These are phyloP conservation scores for Chelonus insularis DNA, from an alignment of 1,140 invertebrate species.

Conservation along the genomic window DNA sequence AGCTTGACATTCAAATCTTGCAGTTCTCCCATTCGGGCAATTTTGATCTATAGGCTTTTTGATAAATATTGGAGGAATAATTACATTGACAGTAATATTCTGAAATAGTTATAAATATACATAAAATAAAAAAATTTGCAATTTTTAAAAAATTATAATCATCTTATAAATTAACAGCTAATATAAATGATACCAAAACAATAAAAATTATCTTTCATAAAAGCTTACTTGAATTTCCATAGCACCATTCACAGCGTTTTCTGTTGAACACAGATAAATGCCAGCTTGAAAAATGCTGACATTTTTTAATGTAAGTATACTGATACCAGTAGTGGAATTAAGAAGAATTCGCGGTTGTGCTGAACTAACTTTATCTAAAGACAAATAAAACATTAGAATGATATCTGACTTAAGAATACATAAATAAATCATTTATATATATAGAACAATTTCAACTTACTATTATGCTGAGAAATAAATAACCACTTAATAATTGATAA, in stretches of 20 bases:
- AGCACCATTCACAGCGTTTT: constrained; percentile 42
- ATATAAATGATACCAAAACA: neutral
- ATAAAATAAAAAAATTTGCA: neutral
- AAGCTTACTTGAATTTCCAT: constrained; percentile 57
- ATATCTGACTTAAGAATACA: constrained; percentile 13
- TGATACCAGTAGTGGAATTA: constrained; percentile 52
- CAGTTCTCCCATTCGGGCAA: constrained; percentile 69
- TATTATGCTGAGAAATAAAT: constrained; percentile 52
- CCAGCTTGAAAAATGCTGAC: constrained; percentile 59
- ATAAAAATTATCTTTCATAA: neutral
- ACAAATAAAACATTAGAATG: neutral
- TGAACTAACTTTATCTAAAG: constrained; percentile 35
- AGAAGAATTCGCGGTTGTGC: constrained; percentile 44
- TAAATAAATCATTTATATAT: constrained; percentile 8
- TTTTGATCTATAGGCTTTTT: constrained; percentile 63
- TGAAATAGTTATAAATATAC: constrained; percentile 26
- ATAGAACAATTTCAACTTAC: constrained; percentile 33
- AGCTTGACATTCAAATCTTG: constrained; percentile 71
- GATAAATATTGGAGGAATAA: constrained; percentile 64
- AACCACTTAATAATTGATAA: constrained; percentile 62
- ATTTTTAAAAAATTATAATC: too few relatives aligned
- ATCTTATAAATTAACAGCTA: neutral
- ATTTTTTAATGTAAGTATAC: constrained; percentile 55
- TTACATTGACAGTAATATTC: constrained; percentile 61
- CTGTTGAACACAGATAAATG: constrained; percentile 64